These are phyloP conservation scores for Platerodrilus igneus DNA, from an alignment of 2,888 invertebrate genomes.

Conservation along the genomic window DNA sequence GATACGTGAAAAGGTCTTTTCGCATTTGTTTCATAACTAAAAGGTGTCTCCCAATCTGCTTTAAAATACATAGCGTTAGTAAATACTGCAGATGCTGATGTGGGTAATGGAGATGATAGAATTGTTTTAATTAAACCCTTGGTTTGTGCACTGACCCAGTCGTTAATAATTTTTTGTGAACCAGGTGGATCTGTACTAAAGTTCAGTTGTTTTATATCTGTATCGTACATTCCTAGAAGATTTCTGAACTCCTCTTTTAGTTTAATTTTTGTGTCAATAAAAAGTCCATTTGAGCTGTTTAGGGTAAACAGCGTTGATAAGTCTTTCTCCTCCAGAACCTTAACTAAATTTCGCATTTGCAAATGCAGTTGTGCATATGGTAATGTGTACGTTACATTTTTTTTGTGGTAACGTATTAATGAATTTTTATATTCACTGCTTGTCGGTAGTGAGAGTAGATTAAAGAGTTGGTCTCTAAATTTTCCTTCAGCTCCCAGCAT, in stretches of 20 bases:
- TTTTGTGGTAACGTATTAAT: slow-evolving; percentile 16
- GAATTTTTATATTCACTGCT: slow-evolving; percentile 21
- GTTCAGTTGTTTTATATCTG: slow-evolving; percentile 34
- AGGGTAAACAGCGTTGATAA: slow-evolving; percentile 32
- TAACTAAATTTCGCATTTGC: slow-evolving; percentile 39
- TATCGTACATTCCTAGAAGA: slow-evolving; percentile 36
- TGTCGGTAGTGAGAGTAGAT: slow-evolving; percentile 36
- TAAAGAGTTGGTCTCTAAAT: slow-evolving; percentile 38
- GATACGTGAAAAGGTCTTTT: slow-evolving; percentile 35
- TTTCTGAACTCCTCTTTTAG: slow-evolving; percentile 33
- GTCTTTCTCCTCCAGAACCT: slow-evolving; percentile 30
- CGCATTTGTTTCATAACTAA: slow-evolving; percentile 41
- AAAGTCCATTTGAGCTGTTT: slow-evolving; percentile 39
- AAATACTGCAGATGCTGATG: slow-evolving; percentile 42
- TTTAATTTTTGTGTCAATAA: slow-evolving; percentile 33
- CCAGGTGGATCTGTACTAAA: slow-evolving; percentile 30
- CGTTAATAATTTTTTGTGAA: slow-evolving; percentile 35
- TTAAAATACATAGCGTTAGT: slow-evolving; percentile 49
- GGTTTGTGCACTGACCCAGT: slow-evolving; percentile 41
- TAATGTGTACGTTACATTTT: slow-evolving; percentile 25
- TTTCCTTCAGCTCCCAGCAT: slow-evolving; percentile 43
- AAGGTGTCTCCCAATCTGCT: slow-evolving; percentile 49
- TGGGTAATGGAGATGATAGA: slow-evolving; percentile 37
- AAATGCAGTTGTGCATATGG: slow-evolving; percentile 39
- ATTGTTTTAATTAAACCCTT: slow-evolving; percentile 44